Percentiles rank a stretch among this genome's conserved stretches.
These are phyloP conservation scores for Ceryle rudis DNA, from an alignment of 2,797 vertebrate genomes.

Conservation along the genomic window DNA sequence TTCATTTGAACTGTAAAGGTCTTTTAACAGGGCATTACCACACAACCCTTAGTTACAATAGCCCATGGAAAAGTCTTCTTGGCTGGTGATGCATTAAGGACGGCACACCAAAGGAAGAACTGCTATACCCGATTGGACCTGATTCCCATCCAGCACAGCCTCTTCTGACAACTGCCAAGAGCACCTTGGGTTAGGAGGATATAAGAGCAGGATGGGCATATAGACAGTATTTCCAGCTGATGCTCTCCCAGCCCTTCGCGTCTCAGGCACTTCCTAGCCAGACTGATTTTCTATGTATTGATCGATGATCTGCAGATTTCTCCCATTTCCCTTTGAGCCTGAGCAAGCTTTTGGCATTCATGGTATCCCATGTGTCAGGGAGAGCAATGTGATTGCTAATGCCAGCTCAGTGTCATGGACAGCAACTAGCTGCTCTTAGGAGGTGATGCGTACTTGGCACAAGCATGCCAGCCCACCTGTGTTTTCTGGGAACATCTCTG, in stretches of 20 bases:
- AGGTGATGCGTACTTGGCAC: not conserved
- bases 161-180: not conserved
- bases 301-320: not conserved
- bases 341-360: not conserved
- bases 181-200: not conserved
- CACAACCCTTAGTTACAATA: not conserved
- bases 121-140: fast-evolving
- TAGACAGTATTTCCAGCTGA: not conserved
- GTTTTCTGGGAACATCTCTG: not conserved
- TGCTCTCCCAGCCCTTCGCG: not conserved
- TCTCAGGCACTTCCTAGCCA: not conserved
- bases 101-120: not conserved
- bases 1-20: not conserved
- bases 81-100: not conserved
- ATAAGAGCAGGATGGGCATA: not conserved
- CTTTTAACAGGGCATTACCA: not conserved
- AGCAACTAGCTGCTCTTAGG: not conserved
- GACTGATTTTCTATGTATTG: not conserved
- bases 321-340: not conserved
- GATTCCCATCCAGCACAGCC: not conserved
- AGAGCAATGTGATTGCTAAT: not conserved
- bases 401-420: not conserved
- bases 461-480: not conserved
- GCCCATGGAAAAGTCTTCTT: not conserved
- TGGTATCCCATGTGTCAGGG: not conserved